Base-by-base conservation (phyloP, 2,888 invertebrate species). In the Siphlonurus alternatus region DNA sequence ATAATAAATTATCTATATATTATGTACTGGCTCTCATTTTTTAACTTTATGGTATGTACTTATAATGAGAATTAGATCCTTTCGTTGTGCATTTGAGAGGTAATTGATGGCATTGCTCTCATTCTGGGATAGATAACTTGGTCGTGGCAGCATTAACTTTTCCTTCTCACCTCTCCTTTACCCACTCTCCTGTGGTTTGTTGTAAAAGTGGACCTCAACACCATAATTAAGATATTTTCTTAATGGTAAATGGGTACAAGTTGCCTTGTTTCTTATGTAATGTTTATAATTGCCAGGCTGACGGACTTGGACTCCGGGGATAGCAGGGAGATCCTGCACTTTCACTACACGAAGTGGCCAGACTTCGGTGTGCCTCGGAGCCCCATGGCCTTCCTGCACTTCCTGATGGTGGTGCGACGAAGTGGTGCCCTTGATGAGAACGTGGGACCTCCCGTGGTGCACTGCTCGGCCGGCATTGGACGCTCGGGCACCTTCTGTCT, bases 401-500 rank as follows among this genome's bases (percentile, higher is more conserved):
- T 93, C 75, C 77, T 93, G 69, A 80, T 82, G 69, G 83, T 83
- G 69, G 89, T 93, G 1, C 82, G 92, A 65, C 82, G 83, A 63
- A 87, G 88, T 2, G 91, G 90, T 1, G 86, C 85, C n/a, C 77
- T 93, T 66, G 85, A 87, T 70, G 74, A 81, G 15, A 80, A 83
- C 68, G 87, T 86, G 18, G 93, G 95, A 0, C 96, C 96, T 0
- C 85, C 94, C 2, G 83, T 97, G 22, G 89, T 98, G 25, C 97
- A 97, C 76, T 97, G 97, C 79, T 95, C 95, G 69, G 97, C 97
- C 24, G 97, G 97, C 10, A 96, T 97, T 70, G 97, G 97, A 15
- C 82, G 97, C 68, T 96, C 96, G 0, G 97, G 97, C 53, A 97
- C 97, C 2, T 96, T 97, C 78, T 95, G 95, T 74, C 81, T 97